Base-by-base conservation (phyloP, 2,113 vertebrate species). In the Microcebus jonahi region DNA sequence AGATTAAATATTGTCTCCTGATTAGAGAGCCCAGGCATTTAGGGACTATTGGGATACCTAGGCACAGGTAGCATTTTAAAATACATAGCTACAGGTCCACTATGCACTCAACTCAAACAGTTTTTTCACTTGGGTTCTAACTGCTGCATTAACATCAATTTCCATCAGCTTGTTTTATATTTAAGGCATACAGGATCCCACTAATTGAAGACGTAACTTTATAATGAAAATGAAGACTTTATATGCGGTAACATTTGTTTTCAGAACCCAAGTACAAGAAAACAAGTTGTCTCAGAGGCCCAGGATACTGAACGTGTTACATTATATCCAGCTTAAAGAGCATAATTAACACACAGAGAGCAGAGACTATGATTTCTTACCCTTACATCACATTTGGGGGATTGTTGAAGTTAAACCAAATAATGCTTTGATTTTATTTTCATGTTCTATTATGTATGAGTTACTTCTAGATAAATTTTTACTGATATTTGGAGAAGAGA, bases 401-500 rank as follows among this genome's bases (percentile, higher is more conserved):
- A 85, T 34, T 65, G 9, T 23, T 79, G 4, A 63, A 63, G 89
- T 89, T 70, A 86, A 96, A 79, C 55, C 5, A 80, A 86, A 73
- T 21, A 29, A 34, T 34, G 9, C 13, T 67, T 39, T 80, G 14
- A 11, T 50, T 88, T 83, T 79, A 89, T 84, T 73, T 94, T 48
- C 6, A 39, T 61, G 76, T 82, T 73, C 7, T 68, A 9, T 67
- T 25, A 31, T 65, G 53, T 25, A 31, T 65, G 63, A 55, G 13
- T 45, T 63, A 29, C 48, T 36, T n/a, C 11, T 65, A 68, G 29
- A 77, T 42, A 53, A 21, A 71, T 17, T 83, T 75, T 88, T 68
- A 67, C 48, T 67, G 57, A 45, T 48, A 82, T 80, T 87, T 91
- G 29, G 31, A 92, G 34, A 95, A 83, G 31, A 57, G 10, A 83